Conservation (phyloP, 2,888 invertebrate genomes). For the Drosophila incognita region DNA sequence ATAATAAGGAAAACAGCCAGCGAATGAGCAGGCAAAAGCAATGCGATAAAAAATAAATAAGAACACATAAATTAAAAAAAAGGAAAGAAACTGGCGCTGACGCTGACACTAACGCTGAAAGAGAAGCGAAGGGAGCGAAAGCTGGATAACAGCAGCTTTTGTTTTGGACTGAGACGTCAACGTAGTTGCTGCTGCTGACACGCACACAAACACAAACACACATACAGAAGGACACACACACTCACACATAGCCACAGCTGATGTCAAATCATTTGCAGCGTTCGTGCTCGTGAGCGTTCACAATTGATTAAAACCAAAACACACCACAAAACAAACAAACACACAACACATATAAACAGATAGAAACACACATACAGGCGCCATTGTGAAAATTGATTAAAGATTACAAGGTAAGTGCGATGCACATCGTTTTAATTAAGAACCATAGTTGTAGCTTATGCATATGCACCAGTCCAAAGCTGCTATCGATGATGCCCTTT, state of each 20-base stretch:
- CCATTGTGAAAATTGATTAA: slow-evolving; percentile 73
- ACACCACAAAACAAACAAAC: slow-evolving; percentile 47
- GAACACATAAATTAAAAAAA: slow-evolving; percentile 37
- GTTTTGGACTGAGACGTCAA: slow-evolving; percentile 51
- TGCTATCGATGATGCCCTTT: slow-evolving; percentile 65
- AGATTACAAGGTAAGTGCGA: slow-evolving; percentile 74
- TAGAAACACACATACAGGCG: slow-evolving; percentile 33
- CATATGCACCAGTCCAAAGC: slow-evolving; percentile 24
- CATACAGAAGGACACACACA: slow-evolving; percentile 28
- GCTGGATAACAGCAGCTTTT: slow-evolving; percentile 52
- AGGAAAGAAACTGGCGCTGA: slow-evolving; percentile 40
- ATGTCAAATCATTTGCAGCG: slow-evolving; percentile 73
- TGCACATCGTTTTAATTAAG: slow-evolving; percentile 56
- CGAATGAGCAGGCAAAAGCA: slow-evolving; percentile 48
- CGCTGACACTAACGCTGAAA: slow-evolving; percentile 34
- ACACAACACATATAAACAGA: slow-evolving; percentile 17
- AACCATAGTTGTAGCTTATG: slow-evolving; percentile 44
- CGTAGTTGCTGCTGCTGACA: slow-evolving; percentile 56
- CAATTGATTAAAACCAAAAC: slow-evolving; percentile 79
- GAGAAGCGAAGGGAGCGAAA: slow-evolving; percentile 40
- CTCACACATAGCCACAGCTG: slow-evolving; percentile 61
- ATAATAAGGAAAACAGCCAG: slow-evolving; percentile 31
- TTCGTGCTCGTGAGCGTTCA: slow-evolving; percentile 69
- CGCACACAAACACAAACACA: slow-evolving; percentile 39
- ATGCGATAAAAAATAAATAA: slow-evolving; percentile 70